These are phyloP conservation scores for Cataglyphis rosenhaueri DNA, from an alignment of 2,888 invertebrate genomes.

Conservation along the genomic window DNA sequence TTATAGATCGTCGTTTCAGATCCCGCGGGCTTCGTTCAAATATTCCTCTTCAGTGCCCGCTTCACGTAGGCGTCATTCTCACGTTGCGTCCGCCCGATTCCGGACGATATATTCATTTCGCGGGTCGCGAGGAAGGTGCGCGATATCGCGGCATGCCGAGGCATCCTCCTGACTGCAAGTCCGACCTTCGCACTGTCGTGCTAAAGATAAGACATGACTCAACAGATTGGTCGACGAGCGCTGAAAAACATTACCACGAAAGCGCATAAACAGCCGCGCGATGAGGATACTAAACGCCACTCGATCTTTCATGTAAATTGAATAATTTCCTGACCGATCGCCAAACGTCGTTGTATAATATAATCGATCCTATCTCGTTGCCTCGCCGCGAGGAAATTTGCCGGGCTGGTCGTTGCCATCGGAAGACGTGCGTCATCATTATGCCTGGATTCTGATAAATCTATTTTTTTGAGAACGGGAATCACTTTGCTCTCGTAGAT, in stretches of 20 bases:
- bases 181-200: conserved; percentile 37
- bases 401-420: conserved; percentile 41
- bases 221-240: conserved; percentile 36
- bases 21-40: conserved; percentile 64
- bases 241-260: conserved; percentile 33
- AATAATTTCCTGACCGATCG: conserved; percentile 35
- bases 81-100: conserved; percentile 16
- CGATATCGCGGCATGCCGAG: conserved; percentile 38
- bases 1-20: conserved; percentile 73
- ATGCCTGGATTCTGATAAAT: conserved; percentile 58
- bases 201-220: conserved; percentile 53
- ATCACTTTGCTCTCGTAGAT: conserved; percentile 55
- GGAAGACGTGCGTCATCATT: conserved; percentile 60
- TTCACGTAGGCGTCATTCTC: conserved; percentile 55
- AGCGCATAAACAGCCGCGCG: conserved; percentile 44
- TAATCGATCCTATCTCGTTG: conserved; percentile 38
- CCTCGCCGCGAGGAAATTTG: conserved; percentile 47
- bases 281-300: conserved; percentile 37
- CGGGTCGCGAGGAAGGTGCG: conserved; percentile 38
- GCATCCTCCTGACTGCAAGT: conserved; percentile 22
- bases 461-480: conserved; percentile 64
- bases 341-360: conserved; percentile 35
- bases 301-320: conserved; percentile 43
- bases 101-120: conserved; percentile 40
- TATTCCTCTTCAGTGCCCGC: conserved; percentile 27